A percentile compares a stretch with the other conserved stretches of the same genome.
phyloP scores from a whole-genome alignment of 2,888 invertebrate genomes.

The Pantelozetes paolii region DNA sequence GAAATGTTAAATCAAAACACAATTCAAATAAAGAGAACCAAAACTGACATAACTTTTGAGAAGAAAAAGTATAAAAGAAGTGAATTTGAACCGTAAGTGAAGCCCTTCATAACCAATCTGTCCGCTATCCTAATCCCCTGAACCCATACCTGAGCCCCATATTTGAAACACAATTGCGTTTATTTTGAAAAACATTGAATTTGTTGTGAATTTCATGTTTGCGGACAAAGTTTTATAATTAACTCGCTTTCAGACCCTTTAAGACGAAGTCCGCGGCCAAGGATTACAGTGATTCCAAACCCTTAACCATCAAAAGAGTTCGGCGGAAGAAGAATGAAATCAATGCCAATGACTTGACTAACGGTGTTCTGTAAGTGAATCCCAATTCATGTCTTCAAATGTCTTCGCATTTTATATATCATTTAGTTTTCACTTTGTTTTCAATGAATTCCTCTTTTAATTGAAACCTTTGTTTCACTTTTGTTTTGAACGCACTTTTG shows the following conservation, averaged over 20 bases:
- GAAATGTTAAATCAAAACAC: background rate
- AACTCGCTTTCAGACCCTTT: background rate
- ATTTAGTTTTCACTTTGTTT: background rate
- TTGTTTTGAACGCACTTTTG: background rate
- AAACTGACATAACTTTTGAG: background rate
- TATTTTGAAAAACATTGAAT: too few relatives aligned
- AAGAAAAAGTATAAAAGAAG: conserved; percentile 7
- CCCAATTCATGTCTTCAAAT: background rate
- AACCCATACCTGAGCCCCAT: too few relatives aligned
- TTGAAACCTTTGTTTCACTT: background rate
- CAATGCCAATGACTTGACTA: background rate
- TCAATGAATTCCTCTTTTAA: background rate
- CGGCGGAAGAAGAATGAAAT: conserved; percentile 13
- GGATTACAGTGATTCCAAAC: conserved; percentile 24
- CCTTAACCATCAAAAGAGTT: background rate
- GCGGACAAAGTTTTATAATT: background rate
- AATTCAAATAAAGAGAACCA: background rate
- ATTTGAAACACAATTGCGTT: too few relatives aligned
- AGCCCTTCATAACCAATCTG: background rate
- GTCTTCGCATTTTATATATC: background rate
- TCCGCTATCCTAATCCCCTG: too few relatives aligned
- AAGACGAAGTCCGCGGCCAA: conserved; percentile 26
- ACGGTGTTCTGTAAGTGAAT: conserved; percentile 16
- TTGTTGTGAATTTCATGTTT: too few relatives aligned
- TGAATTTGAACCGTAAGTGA: background rate